Evolutionary conservation across 2,888 invertebrate species (phyloP), one percentile per base, ranked within the genome.

Genomic region (Dicyrtoma fusca): DNA sequence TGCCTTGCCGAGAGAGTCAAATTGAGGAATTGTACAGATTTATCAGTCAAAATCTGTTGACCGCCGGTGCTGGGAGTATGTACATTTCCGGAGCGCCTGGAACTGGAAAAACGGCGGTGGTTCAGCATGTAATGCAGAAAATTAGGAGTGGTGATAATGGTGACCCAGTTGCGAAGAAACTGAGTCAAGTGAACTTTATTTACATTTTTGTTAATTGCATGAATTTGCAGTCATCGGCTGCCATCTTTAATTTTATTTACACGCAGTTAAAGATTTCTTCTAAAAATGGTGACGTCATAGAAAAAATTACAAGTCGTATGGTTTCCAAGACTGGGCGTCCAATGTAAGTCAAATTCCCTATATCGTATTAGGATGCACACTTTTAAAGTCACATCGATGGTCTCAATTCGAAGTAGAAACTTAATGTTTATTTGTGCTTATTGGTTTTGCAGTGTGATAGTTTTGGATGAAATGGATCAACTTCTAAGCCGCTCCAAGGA

Each of bases 71-170:
- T 0, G 92, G 91, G 0, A 93, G 95, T 19, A 82, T 98, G 3
- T 99, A 98, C 83, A 89, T 99, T 53, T 97, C 96, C 49, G 98
- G 98, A 0, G 94, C 95, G 25, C 98, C 98, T 0, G 99, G 98
- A 5, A 98, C 98, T 0, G 98, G 96, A 0, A 97, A 97, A 86
- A 97, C 97, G 0, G 96, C 95, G 0, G 91, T 92, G 74, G 85
- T 97, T 19, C 89, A 89, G 0, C 87, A 91, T 76, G 88, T 94
- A 71, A 84, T 95, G 70, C 85, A 89, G 47, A 85, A 88, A 59
- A 84, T 89, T 6, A n/a, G 11, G 21, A 49, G 53, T 62, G 19
- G 10, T 13, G 21, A 49, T n/a, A 25, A 47, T 17, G n/a, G n/a
- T n/a, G n/a, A n/a, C n/a, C n/a, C n/a, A 49, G 11, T 47, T 11